These are phyloP conservation scores for Corapipo altera DNA, from an alignment of 2,113 vertebrate species.

Conservation along the genomic window DNA sequence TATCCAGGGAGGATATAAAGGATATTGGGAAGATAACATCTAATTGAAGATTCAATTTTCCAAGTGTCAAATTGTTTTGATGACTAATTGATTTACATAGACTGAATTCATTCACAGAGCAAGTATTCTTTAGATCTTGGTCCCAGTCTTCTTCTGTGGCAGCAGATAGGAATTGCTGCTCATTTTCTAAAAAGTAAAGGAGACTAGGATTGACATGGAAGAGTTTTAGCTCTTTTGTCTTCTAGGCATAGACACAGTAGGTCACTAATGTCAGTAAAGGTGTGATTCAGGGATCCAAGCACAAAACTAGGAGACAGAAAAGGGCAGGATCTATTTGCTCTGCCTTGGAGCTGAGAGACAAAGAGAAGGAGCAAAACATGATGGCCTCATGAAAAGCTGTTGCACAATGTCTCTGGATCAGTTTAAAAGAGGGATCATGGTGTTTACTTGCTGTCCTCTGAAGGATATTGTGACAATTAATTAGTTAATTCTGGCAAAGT, in stretches of 20 bases:
- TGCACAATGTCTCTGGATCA: background rate
- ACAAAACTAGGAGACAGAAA: background rate
- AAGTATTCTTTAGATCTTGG: conserved; percentile 12
- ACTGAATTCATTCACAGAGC: conserved; percentile 38
- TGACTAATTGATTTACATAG: conserved; percentile 76
- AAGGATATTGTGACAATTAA: background rate
- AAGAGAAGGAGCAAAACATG: background rate
- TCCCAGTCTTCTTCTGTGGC: background rate
- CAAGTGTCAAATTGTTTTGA: conserved; percentile 76
- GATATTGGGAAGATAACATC: conserved; percentile 80
- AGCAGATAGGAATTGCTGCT: background rate
- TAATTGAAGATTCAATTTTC: conserved; percentile 74
- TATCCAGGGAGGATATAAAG: conserved; percentile 75
- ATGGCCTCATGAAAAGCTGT: background rate
- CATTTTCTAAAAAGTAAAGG: background rate
- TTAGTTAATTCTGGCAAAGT: background rate
- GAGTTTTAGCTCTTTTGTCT: background rate
- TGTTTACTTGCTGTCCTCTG: background rate
- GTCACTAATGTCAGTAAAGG: background rate
- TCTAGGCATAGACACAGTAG: background rate
- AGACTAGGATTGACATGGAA: background rate
- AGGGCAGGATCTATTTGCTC: conserved; percentile 21
- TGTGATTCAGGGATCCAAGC: conserved; percentile 1
- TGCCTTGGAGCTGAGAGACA: background rate
- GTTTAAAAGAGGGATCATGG: background rate